Percentiles rank a stretch among this genome's conserved stretches.
Conservation (phyloP, 2,888 invertebrate genomes). For the Parelbella ahira region DNA sequence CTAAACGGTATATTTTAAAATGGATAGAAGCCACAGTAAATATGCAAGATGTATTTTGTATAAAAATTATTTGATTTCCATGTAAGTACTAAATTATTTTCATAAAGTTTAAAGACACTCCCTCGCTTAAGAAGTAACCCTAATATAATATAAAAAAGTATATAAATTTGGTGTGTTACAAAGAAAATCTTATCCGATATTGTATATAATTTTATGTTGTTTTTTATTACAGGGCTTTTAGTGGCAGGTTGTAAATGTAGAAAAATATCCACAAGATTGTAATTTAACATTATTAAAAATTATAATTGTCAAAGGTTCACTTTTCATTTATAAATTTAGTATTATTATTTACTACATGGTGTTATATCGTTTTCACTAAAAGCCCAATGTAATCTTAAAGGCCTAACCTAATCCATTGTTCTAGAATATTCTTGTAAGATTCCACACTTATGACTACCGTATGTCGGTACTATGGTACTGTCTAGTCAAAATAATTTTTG, state of each 20-base stretch:
- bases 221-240: slow-evolving; percentile 47
- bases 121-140: slow-evolving; percentile 62
- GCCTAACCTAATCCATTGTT: slow-evolving; percentile 46
- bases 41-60: slow-evolving; percentile 68
- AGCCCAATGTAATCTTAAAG: slow-evolving; percentile 47
- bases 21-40: slow-evolving; percentile 64
- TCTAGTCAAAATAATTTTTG: slow-evolving; percentile 75
- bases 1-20: slow-evolving; percentile 44
- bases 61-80: slow-evolving; percentile 52
- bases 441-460: slow-evolving; percentile 58
- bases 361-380: slow-evolving; percentile 40
- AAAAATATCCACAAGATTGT: too few relatives aligned
- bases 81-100: slow-evolving; percentile 79
- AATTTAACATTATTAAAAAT: too few relatives aligned
- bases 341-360: too few relatives aligned
- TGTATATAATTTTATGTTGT: slow-evolving; percentile 36
- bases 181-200: slow-evolving; percentile 46
- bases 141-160: slow-evolving; percentile 53
- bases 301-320: too few relatives aligned
- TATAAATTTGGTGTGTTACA: slow-evolving; percentile 61
- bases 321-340: too few relatives aligned
- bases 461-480: slow-evolving; percentile 72
- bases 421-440: slow-evolving; percentile 47
- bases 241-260: slow-evolving; percentile 33
- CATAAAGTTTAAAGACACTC: slow-evolving; percentile 70